Conservation (phyloP, 2,113 vertebrate species). For the Motacilla alba region DNA sequence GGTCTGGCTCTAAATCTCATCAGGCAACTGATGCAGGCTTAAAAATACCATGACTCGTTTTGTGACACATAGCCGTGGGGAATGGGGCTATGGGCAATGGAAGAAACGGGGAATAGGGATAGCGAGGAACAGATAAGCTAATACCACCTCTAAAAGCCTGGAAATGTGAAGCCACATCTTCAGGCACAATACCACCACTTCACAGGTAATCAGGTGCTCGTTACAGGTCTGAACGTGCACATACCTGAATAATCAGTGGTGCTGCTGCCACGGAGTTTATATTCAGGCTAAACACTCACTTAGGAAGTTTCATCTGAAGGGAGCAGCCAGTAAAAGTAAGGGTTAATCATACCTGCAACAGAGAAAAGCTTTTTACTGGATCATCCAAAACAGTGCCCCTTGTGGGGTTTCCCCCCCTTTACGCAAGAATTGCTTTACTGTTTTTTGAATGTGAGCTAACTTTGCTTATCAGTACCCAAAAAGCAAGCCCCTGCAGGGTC, state of each 20-base stretch:
- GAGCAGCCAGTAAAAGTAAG: background rate
- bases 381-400: background rate
- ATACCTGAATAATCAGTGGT: background rate
- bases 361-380: background rate
- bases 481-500: conserved; percentile 25
- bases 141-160: background rate
- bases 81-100: background rate
- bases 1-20: background rate
- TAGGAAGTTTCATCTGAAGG: background rate
- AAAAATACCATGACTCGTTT: background rate
- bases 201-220: background rate
- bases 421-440: background rate
- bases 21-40: background rate
- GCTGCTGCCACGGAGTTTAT: background rate
- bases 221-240: background rate
- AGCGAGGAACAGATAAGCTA: background rate
- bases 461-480: conserved; percentile 40
- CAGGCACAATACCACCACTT: background rate
- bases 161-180: background rate
- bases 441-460: background rate
- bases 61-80: background rate
- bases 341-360: background rate
- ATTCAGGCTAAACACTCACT: background rate
- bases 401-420: background rate
- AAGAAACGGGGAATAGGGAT: background rate